Conservation (phyloP, 2,888 invertebrate genomes). For the Camptogramma bilineatum region DNA sequence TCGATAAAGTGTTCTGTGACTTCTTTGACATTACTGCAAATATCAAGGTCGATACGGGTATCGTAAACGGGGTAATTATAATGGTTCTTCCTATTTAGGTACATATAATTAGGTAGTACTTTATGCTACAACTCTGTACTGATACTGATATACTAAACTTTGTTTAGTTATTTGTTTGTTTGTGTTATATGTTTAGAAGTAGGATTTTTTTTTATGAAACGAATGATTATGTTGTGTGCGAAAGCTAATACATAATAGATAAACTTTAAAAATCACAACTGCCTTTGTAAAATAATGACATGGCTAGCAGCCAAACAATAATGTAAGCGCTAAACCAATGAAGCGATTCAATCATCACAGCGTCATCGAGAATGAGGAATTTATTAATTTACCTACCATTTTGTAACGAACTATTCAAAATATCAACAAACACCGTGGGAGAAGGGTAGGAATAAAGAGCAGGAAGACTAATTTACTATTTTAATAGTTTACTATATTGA, state of each 20-base stretch:
- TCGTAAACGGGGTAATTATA: neutral
- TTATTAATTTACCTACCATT: neutral
- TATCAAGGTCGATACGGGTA: constrained; percentile 56
- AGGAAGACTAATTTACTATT: too few relatives aligned
- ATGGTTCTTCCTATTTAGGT: neutral
- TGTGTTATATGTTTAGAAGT: too few relatives aligned
- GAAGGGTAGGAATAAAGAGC: too few relatives aligned
- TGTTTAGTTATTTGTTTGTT: too few relatives aligned
- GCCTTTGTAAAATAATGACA: constrained; percentile 17
- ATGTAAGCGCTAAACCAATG: constrained; percentile 5
- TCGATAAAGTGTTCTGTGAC: constrained; percentile 58
- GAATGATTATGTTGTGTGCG: too few relatives aligned
- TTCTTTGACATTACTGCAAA: constrained; percentile 58
- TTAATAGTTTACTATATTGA: neutral
- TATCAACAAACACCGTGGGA: neutral
- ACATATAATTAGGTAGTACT: too few relatives aligned
- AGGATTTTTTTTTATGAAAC: too few relatives aligned
- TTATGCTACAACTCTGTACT: too few relatives aligned
- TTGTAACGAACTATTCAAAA: neutral
- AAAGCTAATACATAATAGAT: too few relatives aligned
- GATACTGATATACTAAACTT: too few relatives aligned
- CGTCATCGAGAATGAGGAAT: neutral
- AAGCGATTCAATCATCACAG: constrained; percentile 7
- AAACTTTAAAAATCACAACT: neutral
- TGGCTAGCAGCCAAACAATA: constrained; percentile 35